Evolutionary conservation across 2,888 invertebrate genomes (phyloP), one percentile per base, ranked within the genome.

Genomic region (Lumbricus terrestris): DNA sequence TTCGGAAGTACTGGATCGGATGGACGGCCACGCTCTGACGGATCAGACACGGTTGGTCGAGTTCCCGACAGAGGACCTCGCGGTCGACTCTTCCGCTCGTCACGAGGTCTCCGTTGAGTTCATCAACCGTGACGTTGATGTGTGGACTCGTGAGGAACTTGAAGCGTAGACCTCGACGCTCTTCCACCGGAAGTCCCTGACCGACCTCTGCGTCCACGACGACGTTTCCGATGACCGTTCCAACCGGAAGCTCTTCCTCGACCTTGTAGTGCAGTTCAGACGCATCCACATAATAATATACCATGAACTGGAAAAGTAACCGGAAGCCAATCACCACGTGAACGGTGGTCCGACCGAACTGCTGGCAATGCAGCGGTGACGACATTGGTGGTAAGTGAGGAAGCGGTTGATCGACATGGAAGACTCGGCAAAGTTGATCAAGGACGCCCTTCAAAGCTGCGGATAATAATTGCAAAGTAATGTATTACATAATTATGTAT

Each of bases 61-160:
- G 33, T 38, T 82, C 83, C 69, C 69, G 42, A 54, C 90, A 90
- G 16, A 91, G 69, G 23, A 89, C 40, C 82, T 92, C 92, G n/a
- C 92, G 90, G 90, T 92, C 92, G 23, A 92, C 90, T 88, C 92
- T 88, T n/a, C 90, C 91, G 13, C 82, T 89, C 3, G 91, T 92
- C 40, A 88, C 82, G n/a, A 92, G 82, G 13, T 89, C 89, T 33
- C 92, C 92, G 23, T 91, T 91, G 37, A 35, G 33, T 38, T 91
- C 90, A 82, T 92, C 91, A 2, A 92, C 34, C 23, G 82, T 82
- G 54, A 92, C 91, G 83, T 82, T 54, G 35, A 90, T 88, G 34
- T 88, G 54, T 20, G 91, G 91, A 34, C 83, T 47, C 15, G 90
- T 85, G 23, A 92, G 90, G 83, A 92, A 91, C 29, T 91, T 85